A percentile compares a stretch with the other conserved stretches of the same genome.
phyloP scores from a whole-genome alignment of 2,888 invertebrate genomes.

The Gymnosoma rotundatum region DNA sequence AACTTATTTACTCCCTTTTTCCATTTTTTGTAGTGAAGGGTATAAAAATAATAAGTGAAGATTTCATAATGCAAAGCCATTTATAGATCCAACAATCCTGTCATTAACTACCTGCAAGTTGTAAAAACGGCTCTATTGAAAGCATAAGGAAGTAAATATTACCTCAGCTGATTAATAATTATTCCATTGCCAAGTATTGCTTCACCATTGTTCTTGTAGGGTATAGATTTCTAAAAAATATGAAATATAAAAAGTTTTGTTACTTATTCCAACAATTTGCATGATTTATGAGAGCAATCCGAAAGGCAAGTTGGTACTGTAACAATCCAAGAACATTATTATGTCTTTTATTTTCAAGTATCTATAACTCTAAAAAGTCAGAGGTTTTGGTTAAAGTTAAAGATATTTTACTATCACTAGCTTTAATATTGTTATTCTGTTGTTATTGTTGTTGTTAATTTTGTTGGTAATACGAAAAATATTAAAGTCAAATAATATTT shows the following conservation, averaged over 20 bases:
- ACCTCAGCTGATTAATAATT: neutral
- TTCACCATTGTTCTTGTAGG: neutral
- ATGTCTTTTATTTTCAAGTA: constrained; percentile 49
- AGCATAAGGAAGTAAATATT: no score
- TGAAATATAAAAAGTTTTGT: no score
- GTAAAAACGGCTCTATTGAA: no score
- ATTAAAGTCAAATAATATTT: constrained; percentile 39
- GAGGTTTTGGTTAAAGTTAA: constrained; percentile 7
- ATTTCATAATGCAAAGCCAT: no score
- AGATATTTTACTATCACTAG: neutral
- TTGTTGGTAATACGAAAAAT: constrained; percentile 15
- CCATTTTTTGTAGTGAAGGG: no score
- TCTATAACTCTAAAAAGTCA: constrained; percentile 23
- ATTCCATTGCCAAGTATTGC: neutral
- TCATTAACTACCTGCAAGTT: no score
- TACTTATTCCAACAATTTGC: constrained; percentile 15
- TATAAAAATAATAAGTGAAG: no score
- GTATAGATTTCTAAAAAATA: neutral
- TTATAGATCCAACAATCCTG: no score
- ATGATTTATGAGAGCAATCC: constrained; percentile 66
- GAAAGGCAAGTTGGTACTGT: constrained; percentile 50
- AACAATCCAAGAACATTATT: constrained; percentile 53
- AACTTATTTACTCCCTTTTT: no score
- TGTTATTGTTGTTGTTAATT: neutral
- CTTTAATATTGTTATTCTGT: constrained; percentile 30